Base-by-base conservation (phyloP, 2,113 vertebrate genomes). In the Carollia perspicillata region DNA sequence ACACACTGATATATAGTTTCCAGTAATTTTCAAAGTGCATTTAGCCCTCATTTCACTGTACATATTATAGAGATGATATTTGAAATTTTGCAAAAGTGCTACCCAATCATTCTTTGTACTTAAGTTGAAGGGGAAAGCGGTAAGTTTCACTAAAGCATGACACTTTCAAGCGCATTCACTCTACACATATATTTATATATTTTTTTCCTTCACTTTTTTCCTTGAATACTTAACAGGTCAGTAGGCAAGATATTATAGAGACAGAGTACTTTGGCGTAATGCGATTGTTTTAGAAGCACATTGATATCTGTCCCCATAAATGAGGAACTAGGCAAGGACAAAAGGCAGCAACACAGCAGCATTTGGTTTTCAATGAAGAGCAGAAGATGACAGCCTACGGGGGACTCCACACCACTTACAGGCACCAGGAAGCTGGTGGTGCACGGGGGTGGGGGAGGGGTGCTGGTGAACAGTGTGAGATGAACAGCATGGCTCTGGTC, bases 101-200 rank as follows among this genome's bases (percentile, higher is more conserved):
- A 79, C 37, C 89, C 72, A 93, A 88, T 96, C 84, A 95, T 75
- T 96, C 85, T 83, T 88, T 93, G 58, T 89, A 94, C 60, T 97
- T 93, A 94, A 88, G 58, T n/a, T 90, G 94, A 96, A 96, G 93
- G 85, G 42, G 94, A 96, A 96, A 96, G 94, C 93, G 91, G 13
- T 96, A 97, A 96, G 90, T 97, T 92, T 89, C 94, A 97, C 72
- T 96, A 93, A 96, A 91, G 84, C 78, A 58, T 96, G 94, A 97
- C 85, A 96, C 37, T 78, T 83, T 42, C 33, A 79, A 95, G 81
- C 71, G 85, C 86, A 89, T 77, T 74, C 72, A 55, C 63, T 93
- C 42, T 75, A 17, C 40, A 35, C 42, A 11, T 60, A 60, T 28
- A 26, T 60, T 60, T 60, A 26, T 28, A 60, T 60, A 28, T 60